Conservation (phyloP, 2,113 vertebrate genomes). For the Prunella himalayana region DNA sequence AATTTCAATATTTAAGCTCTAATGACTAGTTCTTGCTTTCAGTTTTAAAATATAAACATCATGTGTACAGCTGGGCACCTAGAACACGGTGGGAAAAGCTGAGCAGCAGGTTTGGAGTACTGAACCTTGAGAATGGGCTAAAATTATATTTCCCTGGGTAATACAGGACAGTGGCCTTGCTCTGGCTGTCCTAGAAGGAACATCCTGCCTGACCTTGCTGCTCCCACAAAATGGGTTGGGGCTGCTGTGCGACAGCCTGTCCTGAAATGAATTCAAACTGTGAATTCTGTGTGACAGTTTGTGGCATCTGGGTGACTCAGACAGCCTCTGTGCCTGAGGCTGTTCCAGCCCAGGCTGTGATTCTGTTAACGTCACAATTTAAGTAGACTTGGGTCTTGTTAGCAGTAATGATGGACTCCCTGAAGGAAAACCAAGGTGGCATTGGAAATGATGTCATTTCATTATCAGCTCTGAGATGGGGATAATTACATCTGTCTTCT, state of each 20-base stretch:
- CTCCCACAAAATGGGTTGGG: neutral
- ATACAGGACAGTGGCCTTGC: neutral
- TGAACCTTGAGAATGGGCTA: neutral
- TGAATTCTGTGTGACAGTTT: constrained; percentile 26
- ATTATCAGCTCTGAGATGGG: neutral
- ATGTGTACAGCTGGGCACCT: neutral
- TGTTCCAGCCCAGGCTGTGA: neutral
- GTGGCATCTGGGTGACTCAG: constrained; percentile 38
- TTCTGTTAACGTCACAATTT: constrained; percentile 16
- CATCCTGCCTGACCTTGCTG: neutral
- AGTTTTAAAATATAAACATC: neutral
- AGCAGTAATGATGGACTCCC: neutral
- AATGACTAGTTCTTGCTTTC: neutral
- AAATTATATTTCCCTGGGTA: neutral
- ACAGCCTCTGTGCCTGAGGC: neutral
- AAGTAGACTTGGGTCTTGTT: neutral
- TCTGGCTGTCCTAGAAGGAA: neutral
- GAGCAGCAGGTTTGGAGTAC: neutral
- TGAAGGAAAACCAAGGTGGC: neutral
- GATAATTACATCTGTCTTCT: neutral
- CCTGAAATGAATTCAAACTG: neutral
- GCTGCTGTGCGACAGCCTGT: neutral
- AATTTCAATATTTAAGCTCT: neutral
- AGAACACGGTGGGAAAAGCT: neutral
- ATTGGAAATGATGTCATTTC: constrained; percentile 10